Evolutionary conservation across 2,797 vertebrate genomes (phyloP), one percentile per base, ranked within the genome.

Genomic region (Gymnothorax javanicus): DNA sequence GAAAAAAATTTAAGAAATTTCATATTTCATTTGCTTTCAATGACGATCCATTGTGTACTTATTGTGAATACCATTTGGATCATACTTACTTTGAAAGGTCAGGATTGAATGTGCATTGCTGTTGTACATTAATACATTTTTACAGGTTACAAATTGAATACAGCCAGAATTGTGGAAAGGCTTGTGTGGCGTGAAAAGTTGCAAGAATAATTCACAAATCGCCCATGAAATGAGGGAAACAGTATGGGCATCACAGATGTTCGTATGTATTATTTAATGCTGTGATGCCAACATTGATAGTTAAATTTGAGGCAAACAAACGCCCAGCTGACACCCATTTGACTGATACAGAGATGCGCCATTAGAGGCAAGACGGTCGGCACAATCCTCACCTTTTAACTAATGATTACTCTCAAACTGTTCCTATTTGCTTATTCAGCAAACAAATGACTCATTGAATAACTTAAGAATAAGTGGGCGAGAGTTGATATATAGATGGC

Each of bases 1-100:
- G 95, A 97, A 96, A 94, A 96, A 92, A 86, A 94, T n/a, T n/a
- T n/a, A 96, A 95, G 93, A 96, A 96, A 96, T 98, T 97, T 96
- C 97, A 92, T 91, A 91, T 94, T 94, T 86, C 92, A 90, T 91
- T 90, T 93, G 60, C 27, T 95, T 94, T 89, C 95, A 93, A 93
- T 91, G 94, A 96, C 96, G 96, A 97, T 97, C 97, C 97, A 98
- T 95, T 97, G 96, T 98, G 97, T 97, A 99, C 96, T 97, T 97
- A 97, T 92, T 99, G 98, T 99, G 98, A 97, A 98, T 98, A 75
- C 7, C 43, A 43, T 75, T 98, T 93, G 96, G 97, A 98, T 97
- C 97, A 96, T 96, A 97, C 96, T 97, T 98, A 98, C 98, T 99
- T 99, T 99, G 97, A 96, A 98, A 98, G 97, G 95, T 96, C 97